Conservation (phyloP, 2,888 invertebrate species). For the Nycteola revayana region DNA sequence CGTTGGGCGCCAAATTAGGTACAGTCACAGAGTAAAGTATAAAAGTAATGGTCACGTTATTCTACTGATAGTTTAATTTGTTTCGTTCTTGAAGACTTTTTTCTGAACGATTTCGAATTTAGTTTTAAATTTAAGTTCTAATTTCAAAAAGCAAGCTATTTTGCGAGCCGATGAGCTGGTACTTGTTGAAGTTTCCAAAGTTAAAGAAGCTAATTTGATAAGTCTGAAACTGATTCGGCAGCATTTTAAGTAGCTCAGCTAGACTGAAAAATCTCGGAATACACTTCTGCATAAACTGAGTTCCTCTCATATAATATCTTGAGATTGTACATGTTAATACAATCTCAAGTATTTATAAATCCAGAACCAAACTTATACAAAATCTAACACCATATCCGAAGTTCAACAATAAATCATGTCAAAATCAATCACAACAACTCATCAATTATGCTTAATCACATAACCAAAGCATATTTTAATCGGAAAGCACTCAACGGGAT, state of each 20-base stretch:
- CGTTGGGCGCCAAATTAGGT: slow-evolving; percentile 76
- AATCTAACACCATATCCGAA: too few species aligned
- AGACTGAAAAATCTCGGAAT: too few species aligned
- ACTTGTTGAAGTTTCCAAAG: slow-evolving; percentile 4
- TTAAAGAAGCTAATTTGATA: too few species aligned
- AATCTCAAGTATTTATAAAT: too few species aligned
- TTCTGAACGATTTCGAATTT: slow-evolving; percentile 49
- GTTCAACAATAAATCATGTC: background rate
- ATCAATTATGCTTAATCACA: slow-evolving; percentile 16
- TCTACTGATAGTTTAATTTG: slow-evolving; percentile 75
- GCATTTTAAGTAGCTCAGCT: too few species aligned
- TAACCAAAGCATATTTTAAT: slow-evolving; percentile 20
- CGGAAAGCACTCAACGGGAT: slow-evolving; percentile 22
- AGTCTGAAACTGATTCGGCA: too few species aligned
- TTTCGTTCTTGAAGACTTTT: slow-evolving; percentile 50
- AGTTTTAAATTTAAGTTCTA: slow-evolving; percentile 45
- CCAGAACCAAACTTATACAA: too few species aligned
- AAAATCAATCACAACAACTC: background rate
- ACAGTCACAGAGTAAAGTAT: slow-evolving; percentile 53
- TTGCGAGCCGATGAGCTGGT: too few species aligned
- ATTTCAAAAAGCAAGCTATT: too few species aligned
- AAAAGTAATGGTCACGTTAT: slow-evolving; percentile 52
- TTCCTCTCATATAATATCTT: too few species aligned
- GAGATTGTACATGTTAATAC: too few species aligned
- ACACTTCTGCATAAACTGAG: too few species aligned